Base-by-base conservation (phyloP, 2,113 vertebrate species). In the Scomber colias region DNA sequence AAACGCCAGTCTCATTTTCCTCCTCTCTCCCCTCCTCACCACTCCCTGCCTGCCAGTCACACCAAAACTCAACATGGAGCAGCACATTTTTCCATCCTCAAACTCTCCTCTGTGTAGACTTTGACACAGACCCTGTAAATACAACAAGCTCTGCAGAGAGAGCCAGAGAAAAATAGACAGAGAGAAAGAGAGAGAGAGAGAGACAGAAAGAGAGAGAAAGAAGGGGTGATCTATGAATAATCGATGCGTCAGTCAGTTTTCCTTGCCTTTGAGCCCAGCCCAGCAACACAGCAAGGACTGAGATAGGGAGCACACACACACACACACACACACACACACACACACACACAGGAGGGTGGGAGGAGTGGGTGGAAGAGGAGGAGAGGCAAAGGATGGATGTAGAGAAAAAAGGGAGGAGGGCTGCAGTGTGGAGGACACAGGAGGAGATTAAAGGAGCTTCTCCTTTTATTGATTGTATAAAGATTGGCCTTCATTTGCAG, bases 401-500 rank as follows among this genome's bases (percentile, higher is more conserved):
- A 77, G 66, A 77, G 71, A 86, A 63, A 83, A 71, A 40, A 56
- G 80, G 79, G 75, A 82, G 85, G 91, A 89, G 89, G 87, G 90
- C 82, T 90, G 86, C 79, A 88, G 84, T 61, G 65, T 84, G 81
- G 75, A 75, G 89, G 84, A 89, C 53, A 30, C 82, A 89, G 83
- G 21, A 70, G 79, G 72, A 91, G 89, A 93, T 92, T 92, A 90
- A 92, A 92, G 79, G 86, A 92, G 93, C 89, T 90, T 89, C 80
- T 90, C 81, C 80, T 82, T 75, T 68, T 89, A 93, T 92, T 93
- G 90, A 94, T 92, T 89, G 86, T 72, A 77, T 90, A 90, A 94
- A 91, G 89, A 94, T 93, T 90, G 85, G 84, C 90, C 79, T 91
- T 93, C 90, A 92, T 94, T 93, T 93, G 87, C 83, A 77, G 87